A percentile compares a stretch with the other conserved stretches of the same genome.
phyloP scores from a whole-genome alignment of 2,888 invertebrate species.

The Amphiduros pacificus region DNA sequence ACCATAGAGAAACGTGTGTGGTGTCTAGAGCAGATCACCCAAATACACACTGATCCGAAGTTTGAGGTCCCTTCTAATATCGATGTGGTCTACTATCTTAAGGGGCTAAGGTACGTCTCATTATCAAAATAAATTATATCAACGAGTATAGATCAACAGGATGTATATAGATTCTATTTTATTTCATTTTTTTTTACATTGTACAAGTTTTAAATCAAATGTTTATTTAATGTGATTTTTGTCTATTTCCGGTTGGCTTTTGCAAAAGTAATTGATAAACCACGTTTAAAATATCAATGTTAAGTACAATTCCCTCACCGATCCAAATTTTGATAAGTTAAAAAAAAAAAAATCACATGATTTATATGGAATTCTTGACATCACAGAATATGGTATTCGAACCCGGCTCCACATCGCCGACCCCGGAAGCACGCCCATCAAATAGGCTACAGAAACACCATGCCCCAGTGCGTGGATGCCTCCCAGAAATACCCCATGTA shows the following conservation, averaged over 20 bases:
- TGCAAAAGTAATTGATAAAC: too few relatives aligned
- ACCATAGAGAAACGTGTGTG: conserved; percentile 22
- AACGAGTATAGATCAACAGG: neutral
- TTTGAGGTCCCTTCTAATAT: conserved; percentile 13
- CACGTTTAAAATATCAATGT: too few relatives aligned
- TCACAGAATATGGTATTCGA: conserved; percentile 23
- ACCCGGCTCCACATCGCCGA: neutral
- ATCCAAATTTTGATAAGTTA: too few relatives aligned
- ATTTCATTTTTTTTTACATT: too few relatives aligned
- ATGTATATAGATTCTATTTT: too few relatives aligned
- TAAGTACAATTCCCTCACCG: too few relatives aligned
- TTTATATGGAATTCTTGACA: too few relatives aligned
- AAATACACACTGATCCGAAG: neutral
- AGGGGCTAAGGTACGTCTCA: conserved; percentile 28
- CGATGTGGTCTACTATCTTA: conserved; percentile 17
- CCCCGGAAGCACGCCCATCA: conserved; percentile 12
- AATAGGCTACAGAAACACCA: conserved; percentile 24
- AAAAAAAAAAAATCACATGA: too few relatives aligned
- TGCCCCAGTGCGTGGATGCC: conserved; percentile 22
- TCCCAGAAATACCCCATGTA: conserved; percentile 8
- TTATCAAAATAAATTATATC: neutral
- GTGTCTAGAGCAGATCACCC: conserved; percentile 16
- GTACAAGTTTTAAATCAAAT: too few relatives aligned
- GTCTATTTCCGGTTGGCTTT: too few relatives aligned
- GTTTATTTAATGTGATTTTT: too few relatives aligned